phyloP scores from a whole-genome alignment of 1,140 invertebrate genomes.

The Augochlora pura region DNA sequence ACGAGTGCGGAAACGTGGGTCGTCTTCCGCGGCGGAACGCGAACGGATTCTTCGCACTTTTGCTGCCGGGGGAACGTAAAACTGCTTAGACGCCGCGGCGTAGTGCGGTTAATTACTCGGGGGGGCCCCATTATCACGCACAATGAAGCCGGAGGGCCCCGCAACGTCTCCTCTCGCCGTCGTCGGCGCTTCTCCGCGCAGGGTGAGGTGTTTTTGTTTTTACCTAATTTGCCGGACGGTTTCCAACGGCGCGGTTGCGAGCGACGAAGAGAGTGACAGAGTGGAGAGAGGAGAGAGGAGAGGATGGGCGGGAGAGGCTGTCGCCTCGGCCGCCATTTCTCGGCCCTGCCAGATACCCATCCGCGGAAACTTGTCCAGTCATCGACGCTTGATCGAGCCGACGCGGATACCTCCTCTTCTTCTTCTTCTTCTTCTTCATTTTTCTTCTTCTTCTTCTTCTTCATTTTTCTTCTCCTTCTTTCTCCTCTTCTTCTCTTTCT shows the following conservation, averaged over 20 bases:
- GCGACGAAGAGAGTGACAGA: not conserved
- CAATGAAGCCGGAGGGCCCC: constrained; percentile 47
- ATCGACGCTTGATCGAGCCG: constrained; percentile 74
- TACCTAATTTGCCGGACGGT: constrained; percentile 68
- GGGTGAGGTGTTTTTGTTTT: constrained; percentile 70
- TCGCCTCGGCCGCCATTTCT: constrained; percentile 62
- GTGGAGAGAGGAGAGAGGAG: not conserved
- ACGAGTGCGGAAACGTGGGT: constrained; percentile 33
- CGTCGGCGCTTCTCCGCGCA: constrained; percentile 5
- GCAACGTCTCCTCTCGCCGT: constrained; percentile 58
- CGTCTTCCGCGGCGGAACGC: not conserved
- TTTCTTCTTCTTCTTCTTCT: not conserved
- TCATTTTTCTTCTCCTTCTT: constrained; percentile 5
- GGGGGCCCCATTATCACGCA: constrained; percentile 66
- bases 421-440: constrained; percentile 3
- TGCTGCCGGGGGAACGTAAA: constrained; percentile 21
- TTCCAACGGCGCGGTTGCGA: not conserved
- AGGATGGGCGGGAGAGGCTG: constrained; percentile 48
- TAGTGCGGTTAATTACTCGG: constrained; percentile 65
- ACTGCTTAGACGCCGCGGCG: constrained; percentile 10
- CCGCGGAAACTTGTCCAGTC: constrained; percentile 71
- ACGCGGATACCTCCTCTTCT: constrained; percentile 55
- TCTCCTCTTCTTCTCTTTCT: not conserved
- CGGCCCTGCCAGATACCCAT: constrained; percentile 60
- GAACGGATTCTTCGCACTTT: constrained; percentile 25